These are phyloP conservation scores for Zelostemma sp. DNA, from an alignment of 1,140 invertebrate species.

Conservation along the genomic window DNA sequence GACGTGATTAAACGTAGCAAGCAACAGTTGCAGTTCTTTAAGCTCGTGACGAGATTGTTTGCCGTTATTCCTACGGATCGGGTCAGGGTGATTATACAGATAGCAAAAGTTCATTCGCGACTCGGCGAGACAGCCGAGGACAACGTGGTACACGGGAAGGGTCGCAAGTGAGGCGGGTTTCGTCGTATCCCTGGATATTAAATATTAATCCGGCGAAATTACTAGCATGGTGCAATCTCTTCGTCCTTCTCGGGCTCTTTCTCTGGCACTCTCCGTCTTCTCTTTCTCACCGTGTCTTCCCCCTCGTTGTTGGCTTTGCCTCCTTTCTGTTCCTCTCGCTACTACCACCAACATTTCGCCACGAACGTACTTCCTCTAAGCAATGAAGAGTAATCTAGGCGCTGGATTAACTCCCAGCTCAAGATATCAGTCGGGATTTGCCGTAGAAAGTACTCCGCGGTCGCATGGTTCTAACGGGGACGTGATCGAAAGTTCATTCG, in stretches of 20 bases:
- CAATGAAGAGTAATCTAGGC: slow-evolving; percentile 60
- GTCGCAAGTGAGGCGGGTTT: slow-evolving; percentile 8
- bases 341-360: slow-evolving; percentile 36
- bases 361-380: slow-evolving; percentile 44
- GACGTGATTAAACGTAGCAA: slow-evolving; percentile 20
- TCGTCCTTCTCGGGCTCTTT: slow-evolving; percentile 37
- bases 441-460: slow-evolving; percentile 35
- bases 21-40: slow-evolving; percentile 16
- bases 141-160: slow-evolving; percentile 15
- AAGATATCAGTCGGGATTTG: slow-evolving; percentile 60
- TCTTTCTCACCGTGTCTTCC: slow-evolving; percentile 25
- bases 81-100: slow-evolving; percentile 48
- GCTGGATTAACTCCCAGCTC: slow-evolving; percentile 58
- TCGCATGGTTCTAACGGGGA: slow-evolving; percentile 18
- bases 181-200: slow-evolving; percentile 60
- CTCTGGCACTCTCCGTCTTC: slow-evolving; percentile 28
- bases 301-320: slow-evolving; percentile 22
- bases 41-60: slow-evolving; percentile 43
- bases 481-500: too few relatives aligned
- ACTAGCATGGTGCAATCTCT: slow-evolving; percentile 61
- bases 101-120: slow-evolving; percentile 48
- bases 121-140: slow-evolving; percentile 9
- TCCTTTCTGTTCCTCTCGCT: slow-evolving; percentile 50
- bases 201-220: slow-evolving; percentile 69
- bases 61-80: slow-evolving; percentile 19